phyloP scores from a whole-genome alignment of 2,888 invertebrate genomes.

The Ochropacha duplaris region DNA sequence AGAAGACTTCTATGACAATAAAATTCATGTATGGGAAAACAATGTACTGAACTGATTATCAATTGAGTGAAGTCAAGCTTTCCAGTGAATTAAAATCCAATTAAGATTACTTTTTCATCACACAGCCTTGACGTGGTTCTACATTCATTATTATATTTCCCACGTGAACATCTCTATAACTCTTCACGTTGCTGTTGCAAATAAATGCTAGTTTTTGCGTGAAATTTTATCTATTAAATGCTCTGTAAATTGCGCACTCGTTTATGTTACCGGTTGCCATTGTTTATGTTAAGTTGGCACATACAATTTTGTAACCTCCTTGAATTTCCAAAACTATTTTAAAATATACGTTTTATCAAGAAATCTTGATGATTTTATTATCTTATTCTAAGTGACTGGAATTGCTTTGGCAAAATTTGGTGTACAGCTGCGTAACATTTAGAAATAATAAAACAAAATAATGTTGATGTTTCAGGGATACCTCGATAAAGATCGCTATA shows the following conservation, averaged over 20 bases:
- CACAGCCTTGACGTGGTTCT: conserved; percentile 49
- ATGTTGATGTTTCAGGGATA: not conserved
- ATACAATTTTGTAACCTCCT: conserved; percentile 56
- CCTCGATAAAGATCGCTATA: not conserved
- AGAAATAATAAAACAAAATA: conserved; percentile 30
- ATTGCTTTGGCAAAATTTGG: conserved; percentile 40
- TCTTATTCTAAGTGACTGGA: conserved; percentile 41
- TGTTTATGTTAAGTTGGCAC: conserved; percentile 64
- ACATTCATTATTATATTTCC: conserved; percentile 43
- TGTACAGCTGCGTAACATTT: conserved; percentile 28
- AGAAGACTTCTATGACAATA: too few relatives aligned
- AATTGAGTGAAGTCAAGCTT: not conserved
- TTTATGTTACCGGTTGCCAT: conserved; percentile 52
- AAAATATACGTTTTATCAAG: conserved; percentile 45
- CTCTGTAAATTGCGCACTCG: conserved; percentile 44
- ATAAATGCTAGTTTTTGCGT: conserved; percentile 40
- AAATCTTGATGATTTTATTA: conserved; percentile 65
- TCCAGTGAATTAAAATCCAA: conserved; percentile 42
- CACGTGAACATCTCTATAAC: conserved; percentile 52
- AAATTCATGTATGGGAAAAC: not conserved
- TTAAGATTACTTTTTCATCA: conserved; percentile 43
- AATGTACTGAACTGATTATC: not conserved
- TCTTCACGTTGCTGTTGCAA: conserved; percentile 31
- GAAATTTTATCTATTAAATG: conserved; percentile 48
- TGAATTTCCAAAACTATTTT: conserved; percentile 53